Base-by-base conservation (phyloP, 2,888 invertebrate genomes). In the Thymelicus sylvestris region DNA sequence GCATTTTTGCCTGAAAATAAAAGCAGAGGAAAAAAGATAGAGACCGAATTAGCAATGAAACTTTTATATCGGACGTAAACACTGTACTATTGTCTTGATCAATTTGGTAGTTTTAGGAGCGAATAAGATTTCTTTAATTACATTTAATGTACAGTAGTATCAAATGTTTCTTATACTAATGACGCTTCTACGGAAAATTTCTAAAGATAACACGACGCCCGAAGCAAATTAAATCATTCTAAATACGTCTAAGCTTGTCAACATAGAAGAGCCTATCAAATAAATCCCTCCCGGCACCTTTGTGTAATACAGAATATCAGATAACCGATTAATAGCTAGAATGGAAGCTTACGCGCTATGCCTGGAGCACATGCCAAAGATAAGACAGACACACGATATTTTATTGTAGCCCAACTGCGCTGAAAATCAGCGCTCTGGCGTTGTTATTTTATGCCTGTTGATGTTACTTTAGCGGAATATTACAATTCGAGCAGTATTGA, bases 291-390 rank as follows among this genome's bases (percentile, higher is more conserved):
- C 15, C 15, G 19, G 50, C 50, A 19, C 19, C 50, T 19, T 52
- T 52, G 19, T 7, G 19, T 19, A 12, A 15, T 44, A 8, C 8
- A 19, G 50, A 52, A 19, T 52, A 52, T 52, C 8, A 19, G 50
- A 52, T 52, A 15, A 6, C 50, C 50, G 50, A 52, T 52, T 52
- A 52, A 52, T 52, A 15, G 50, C 19, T 52, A 52, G 50, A 52
- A 52, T 52, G 19, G 8, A 19, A n/a, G 50, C 50, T 52, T 52
- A 52, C 19, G 50, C 50, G 15, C 7, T 15, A 50, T 15, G 50
- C 50, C 50, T 52, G 8, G 50, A 19, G 50, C 50, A 19, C 19
- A 19, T 19, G 50, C 50, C 50, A 19, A 52, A 52, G 7, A 52
- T 52, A 52, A 50, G 50, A 15, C 50, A 19, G 3, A 4, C 19